These are phyloP conservation scores for Diarsia brunnea DNA, from an alignment of 2,888 invertebrate genomes.

Conservation along the genomic window DNA sequence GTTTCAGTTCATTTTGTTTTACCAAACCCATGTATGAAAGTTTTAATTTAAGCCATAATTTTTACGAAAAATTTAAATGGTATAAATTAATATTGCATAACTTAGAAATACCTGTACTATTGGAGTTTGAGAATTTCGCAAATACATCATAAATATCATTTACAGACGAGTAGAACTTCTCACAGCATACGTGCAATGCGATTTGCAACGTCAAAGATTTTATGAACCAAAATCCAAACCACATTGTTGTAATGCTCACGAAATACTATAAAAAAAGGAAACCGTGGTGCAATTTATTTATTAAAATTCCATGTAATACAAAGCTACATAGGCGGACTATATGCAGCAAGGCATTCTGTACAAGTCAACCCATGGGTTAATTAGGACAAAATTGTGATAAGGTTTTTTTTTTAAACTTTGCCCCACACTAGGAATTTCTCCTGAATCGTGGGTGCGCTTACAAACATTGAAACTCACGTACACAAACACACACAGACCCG, in stretches of 20 bases:
- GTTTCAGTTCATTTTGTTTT: too few relatives aligned
- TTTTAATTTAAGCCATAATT: background rate
- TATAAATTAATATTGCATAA: background rate
- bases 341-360: too few relatives aligned
- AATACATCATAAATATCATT: background rate
- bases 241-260: background rate
- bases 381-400: too few relatives aligned
- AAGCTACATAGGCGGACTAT: too few relatives aligned
- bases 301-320: too few relatives aligned
- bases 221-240: background rate
- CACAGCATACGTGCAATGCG: background rate
- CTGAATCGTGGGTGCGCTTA: too few relatives aligned
- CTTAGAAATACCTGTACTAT: background rate
- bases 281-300: background rate
- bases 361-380: too few relatives aligned
- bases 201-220: background rate
- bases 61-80: background rate
- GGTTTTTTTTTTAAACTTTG: too few relatives aligned
- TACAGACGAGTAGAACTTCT: constrained; percentile 10
- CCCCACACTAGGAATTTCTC: too few relatives aligned
- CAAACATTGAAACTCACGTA: too few relatives aligned
- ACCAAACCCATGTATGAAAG: too few relatives aligned
- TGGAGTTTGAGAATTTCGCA: background rate
- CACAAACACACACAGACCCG: too few relatives aligned
- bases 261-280: background rate